A percentile compares a stretch with the other conserved stretches of the same genome.
Conservation (phyloP, 2,888 invertebrate genomes). For the Pomacea canaliculata region DNA sequence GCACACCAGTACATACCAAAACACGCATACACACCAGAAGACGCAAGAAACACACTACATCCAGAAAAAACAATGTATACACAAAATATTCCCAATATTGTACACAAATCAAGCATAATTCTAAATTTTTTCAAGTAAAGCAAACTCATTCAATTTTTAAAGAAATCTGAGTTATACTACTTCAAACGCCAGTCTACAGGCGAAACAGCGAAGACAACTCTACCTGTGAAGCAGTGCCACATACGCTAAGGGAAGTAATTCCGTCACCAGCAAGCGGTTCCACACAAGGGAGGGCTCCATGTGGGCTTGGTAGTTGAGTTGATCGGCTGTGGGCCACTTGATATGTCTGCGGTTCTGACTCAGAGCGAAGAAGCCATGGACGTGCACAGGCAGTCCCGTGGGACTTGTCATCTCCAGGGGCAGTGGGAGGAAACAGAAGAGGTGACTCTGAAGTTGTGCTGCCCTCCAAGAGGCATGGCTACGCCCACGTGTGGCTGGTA, state of each 20-base stretch:
- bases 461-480: slow-evolving; percentile 41
- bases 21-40: too few relatives aligned
- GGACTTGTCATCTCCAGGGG: slow-evolving; percentile 50
- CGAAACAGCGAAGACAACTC: neutral
- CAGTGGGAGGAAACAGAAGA: slow-evolving; percentile 65
- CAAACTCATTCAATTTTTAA: too few relatives aligned
- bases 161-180: too few relatives aligned
- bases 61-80: too few relatives aligned
- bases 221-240: slow-evolving; percentile 23
- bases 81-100: too few relatives aligned
- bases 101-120: too few relatives aligned
- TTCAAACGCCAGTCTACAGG: too few relatives aligned
- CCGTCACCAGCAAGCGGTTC: slow-evolving; percentile 59
- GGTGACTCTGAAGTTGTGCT: slow-evolving; percentile 46
- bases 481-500: slow-evolving; percentile 52
- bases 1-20: too few relatives aligned
- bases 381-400: slow-evolving; percentile 65
- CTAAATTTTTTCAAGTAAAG: too few relatives aligned
- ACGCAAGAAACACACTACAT: too few relatives aligned
- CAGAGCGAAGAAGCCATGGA: slow-evolving; percentile 64
- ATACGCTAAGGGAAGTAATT: slow-evolving; percentile 56
- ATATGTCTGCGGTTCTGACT: slow-evolving; percentile 63
- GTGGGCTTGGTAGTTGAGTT: slow-evolving; percentile 30
- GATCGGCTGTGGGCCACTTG: slow-evolving; percentile 60
- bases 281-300: slow-evolving; percentile 54